Conservation (phyloP, 23 tunicate genomes). For the Diplosoma virens region DNA sequence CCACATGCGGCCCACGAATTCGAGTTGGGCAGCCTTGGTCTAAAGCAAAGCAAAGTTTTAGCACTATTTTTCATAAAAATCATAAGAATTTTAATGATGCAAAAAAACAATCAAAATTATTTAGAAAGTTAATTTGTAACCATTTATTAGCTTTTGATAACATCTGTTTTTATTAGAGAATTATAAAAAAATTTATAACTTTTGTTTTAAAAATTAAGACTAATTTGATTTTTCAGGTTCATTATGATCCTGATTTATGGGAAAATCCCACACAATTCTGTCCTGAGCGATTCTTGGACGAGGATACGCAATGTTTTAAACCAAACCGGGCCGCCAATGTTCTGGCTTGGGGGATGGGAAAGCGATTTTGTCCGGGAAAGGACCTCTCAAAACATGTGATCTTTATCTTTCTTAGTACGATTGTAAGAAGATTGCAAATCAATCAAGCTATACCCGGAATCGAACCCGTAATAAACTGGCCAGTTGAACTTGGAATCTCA, state of each 20-base stretch:
- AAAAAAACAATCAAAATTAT: no score
- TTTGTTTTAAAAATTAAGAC: no score
- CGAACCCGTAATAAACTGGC: constrained; percentile 54
- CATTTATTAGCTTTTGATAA: no score
- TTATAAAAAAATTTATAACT: no score
- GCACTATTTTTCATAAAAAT: no score
- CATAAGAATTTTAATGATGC: no score
- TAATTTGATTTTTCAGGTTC: constrained; percentile 26
- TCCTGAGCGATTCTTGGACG: constrained; percentile 54
- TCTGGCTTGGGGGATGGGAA: constrained; percentile 49
- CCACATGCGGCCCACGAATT: no score
- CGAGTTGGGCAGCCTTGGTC: no score
- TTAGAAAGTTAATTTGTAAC: no score
- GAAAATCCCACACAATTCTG: constrained; percentile 35
- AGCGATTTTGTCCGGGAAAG: constrained; percentile 28
- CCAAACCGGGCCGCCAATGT: not conserved
- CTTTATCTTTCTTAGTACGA: constrained; percentile 24
- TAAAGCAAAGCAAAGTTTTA: no score
- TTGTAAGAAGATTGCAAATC: constrained; percentile 20
- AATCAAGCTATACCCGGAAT: constrained; percentile 30
- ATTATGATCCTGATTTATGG: constrained; percentile 41
- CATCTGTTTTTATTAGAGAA: no score
- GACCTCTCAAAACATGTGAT: constrained; percentile 33
- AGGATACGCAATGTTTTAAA: not conserved
- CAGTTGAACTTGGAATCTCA: constrained; percentile 25